phyloP scores from a whole-genome alignment of 2,797 vertebrate genomes.

The Setipinna tenuifilis region DNA sequence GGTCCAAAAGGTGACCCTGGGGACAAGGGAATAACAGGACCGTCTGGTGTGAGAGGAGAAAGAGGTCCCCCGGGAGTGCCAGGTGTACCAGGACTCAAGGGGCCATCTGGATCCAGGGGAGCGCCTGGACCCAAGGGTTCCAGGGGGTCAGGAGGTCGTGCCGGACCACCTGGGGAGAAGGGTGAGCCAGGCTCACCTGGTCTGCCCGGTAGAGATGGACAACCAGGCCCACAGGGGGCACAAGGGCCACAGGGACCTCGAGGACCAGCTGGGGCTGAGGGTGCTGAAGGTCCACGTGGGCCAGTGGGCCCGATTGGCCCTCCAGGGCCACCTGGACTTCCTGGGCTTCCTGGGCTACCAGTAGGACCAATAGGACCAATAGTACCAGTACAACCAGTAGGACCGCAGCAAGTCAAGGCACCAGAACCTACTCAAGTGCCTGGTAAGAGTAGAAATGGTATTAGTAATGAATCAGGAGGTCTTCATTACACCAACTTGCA shows the following conservation, averaged over 20 bases:
- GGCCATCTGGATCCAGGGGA: slow-evolving; percentile 83
- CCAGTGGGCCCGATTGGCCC: slow-evolving; percentile 84
- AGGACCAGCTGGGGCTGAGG: slow-evolving; percentile 84
- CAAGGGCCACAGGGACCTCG: slow-evolving; percentile 84
- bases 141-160: slow-evolving; percentile 88
- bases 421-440: slow-evolving; percentile 56
- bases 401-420: slow-evolving; percentile 72
- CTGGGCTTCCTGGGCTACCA: slow-evolving; percentile 72
- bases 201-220: slow-evolving; percentile 83
- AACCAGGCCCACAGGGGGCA: slow-evolving; percentile 81
- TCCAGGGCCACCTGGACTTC: slow-evolving; percentile 83
- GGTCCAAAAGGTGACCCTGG: slow-evolving; percentile 94
- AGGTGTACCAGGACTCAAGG: slow-evolving; percentile 85
- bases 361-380: slow-evolving; percentile 9
- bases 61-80: slow-evolving; percentile 81
- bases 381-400: slow-evolving; percentile 28
- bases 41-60: slow-evolving; percentile 84
- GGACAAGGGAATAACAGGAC: slow-evolving; percentile 85
- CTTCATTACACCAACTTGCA: neutral
- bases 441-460: slow-evolving; percentile 59
- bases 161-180: slow-evolving; percentile 85
- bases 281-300: slow-evolving; percentile 84
- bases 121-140: slow-evolving; percentile 88
- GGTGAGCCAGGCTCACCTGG: slow-evolving; percentile 86
- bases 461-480: neutral